Conservation (phyloP, 2,113 vertebrate species). For the Poeciliopsis turrubarensis region DNA sequence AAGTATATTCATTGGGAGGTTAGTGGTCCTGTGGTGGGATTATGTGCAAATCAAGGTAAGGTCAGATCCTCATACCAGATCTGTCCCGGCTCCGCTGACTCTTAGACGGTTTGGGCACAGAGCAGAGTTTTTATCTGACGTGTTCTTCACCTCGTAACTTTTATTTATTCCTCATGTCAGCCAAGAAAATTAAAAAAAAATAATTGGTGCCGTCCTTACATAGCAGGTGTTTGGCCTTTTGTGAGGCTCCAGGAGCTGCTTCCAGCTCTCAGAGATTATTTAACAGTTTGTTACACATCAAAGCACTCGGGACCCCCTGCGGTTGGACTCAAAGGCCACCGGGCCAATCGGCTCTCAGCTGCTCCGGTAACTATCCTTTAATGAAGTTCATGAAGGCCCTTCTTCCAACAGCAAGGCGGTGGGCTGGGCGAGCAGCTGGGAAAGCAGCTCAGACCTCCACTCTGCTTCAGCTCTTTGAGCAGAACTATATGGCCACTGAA, state of each 20-base stretch:
- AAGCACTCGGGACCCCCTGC: slow-evolving; percentile 62
- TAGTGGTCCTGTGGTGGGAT: background rate
- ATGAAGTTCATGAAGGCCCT: slow-evolving; percentile 67
- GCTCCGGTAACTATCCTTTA: slow-evolving; percentile 62
- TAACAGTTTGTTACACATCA: slow-evolving; percentile 69
- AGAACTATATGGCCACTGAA: slow-evolving; percentile 51
- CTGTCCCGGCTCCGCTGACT: no score
- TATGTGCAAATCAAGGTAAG: background rate
- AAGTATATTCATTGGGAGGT: no score
- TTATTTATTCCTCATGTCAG: no score
- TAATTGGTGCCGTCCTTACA: slow-evolving; percentile 14
- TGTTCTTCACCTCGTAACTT: no score
- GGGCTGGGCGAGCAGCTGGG: slow-evolving; percentile 64
- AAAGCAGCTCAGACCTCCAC: slow-evolving; percentile 53
- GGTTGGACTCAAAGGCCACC: slow-evolving; percentile 64
- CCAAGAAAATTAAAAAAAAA: background rate
- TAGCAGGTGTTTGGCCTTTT: slow-evolving; percentile 31
- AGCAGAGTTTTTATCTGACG: no score
- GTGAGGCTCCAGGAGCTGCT: slow-evolving; percentile 42
- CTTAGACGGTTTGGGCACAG: no score
- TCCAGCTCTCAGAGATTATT: slow-evolving; percentile 60
- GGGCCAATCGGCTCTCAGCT: slow-evolving; percentile 58
- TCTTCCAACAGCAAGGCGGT: slow-evolving; percentile 54
- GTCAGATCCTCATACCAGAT: background rate
- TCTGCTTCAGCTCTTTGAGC: slow-evolving; percentile 63